Base-by-base conservation (phyloP, 2,113 vertebrate genomes). In the Corythaeola cristata region DNA sequence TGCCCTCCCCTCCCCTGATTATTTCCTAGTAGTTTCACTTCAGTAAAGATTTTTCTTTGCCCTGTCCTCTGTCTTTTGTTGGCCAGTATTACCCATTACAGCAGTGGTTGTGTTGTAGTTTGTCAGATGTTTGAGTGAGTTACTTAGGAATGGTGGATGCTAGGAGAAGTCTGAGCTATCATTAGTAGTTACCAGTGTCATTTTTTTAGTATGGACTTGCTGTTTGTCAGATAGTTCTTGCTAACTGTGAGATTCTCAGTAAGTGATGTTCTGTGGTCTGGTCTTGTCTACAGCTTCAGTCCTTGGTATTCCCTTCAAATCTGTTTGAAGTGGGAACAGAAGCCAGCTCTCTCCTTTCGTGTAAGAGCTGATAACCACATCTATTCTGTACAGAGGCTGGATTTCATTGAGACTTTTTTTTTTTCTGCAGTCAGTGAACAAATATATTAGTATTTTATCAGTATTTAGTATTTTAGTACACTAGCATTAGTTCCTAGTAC, bases 301-400 rank as follows among this genome's bases (percentile, higher is more conserved):
- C 91, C 92, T 92, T 66, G 72, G 37, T 79, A 49, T 95, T 96
- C 35, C 78, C 33, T 93, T 83, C 72, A 88, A 84, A 32, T 88
- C 52, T 85, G 47, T 97, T 84, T 88, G 71, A 96, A 91, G 75
- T 80, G 39, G 45, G 80, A 88, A 67, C 30, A 88, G 88, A 96
- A 97, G 64, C 69, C 67, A 88, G 35, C 26, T 83, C 12, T 79
- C 26, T 83, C 39, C 69, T 96, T 82, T 74, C 37, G 50, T 75
- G 1, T 45, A 68, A 60, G 59, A 88, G 39, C 60, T 83, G 30
- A 49, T 75, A 71, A 62, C 87, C 76, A 44, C 78, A 85, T 89
- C 66, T 58, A 44, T 92, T 97, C 59, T 80, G 56, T 82, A 53
- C 14, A 14, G 60, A 91, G 82, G 71, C 78, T 94, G 47, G 39